Percentiles rank a stretch among this genome's conserved stretches.
Evolutionary conservation across 2,113 vertebrate genomes (phyloP).

Genomic region (sheep (Ovis aries)): ARS-UI_Ramb_v3.0 NC_056068.1:21342501-21343000

Average conservation of each 20-base stretch:
- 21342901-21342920: neutral
- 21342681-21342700: neutral
- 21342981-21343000: neutral
- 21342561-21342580: neutral
- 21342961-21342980: neutral
- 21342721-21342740: conserved; percentile 46
- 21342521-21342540: neutral
- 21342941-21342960: neutral
- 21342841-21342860: conserved; percentile 66
- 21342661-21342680: neutral
- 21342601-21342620: neutral
- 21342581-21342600: neutral
- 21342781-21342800: conserved; percentile 72
- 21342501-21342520: neutral
- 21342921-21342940: neutral
- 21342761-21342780: conserved; percentile 64
- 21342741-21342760: conserved; percentile 66
- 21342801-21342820: conserved; percentile 71
- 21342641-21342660: neutral
- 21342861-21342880: conserved; percentile 70
- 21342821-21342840: conserved; percentile 65
- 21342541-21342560: neutral
- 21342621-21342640: neutral
- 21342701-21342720: neutral
- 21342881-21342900: conserved; percentile 62